Conservation (phyloP, 2,113 vertebrate genomes). For the Leuciscus idus region DNA sequence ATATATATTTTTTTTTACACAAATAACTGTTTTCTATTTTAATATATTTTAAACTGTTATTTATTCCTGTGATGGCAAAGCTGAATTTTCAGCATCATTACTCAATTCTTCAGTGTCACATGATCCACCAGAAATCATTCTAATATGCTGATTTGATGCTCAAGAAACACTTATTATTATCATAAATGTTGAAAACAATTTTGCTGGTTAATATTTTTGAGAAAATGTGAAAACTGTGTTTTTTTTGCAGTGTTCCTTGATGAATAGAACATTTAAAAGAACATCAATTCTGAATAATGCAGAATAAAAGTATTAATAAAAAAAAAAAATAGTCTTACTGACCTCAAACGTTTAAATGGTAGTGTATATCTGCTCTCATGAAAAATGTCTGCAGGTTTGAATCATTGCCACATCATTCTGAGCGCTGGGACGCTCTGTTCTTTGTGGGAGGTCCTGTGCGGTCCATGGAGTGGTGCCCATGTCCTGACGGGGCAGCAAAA, state of each 20-base stretch:
- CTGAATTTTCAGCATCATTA: no score
- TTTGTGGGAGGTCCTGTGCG: constrained; percentile 90
- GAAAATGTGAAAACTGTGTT: neutral
- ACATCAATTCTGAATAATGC: neutral
- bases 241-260: neutral
- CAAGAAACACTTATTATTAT: neutral
- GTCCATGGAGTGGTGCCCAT: constrained; percentile 94
- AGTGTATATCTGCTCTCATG: neutral
- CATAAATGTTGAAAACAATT: neutral
- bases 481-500: constrained; percentile 78
- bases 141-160: neutral
- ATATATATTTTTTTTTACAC: no score
- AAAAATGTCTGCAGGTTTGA: constrained; percentile 78
- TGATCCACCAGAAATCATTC: neutral
- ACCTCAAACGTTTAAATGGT: neutral
- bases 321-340: neutral
- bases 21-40: no score
- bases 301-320: neutral
- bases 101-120: neutral
- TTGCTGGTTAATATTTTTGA: neutral
- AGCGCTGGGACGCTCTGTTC: constrained; percentile 85
- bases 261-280: neutral
- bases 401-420: constrained; percentile 76
- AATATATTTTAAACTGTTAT: no score
- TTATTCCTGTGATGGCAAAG: no score